Evolutionary conservation across 2,797 vertebrate genomes (phyloP), one percentile per base, ranked within the genome.

Genomic region (Lutjanus argentimaculatus): DNA sequence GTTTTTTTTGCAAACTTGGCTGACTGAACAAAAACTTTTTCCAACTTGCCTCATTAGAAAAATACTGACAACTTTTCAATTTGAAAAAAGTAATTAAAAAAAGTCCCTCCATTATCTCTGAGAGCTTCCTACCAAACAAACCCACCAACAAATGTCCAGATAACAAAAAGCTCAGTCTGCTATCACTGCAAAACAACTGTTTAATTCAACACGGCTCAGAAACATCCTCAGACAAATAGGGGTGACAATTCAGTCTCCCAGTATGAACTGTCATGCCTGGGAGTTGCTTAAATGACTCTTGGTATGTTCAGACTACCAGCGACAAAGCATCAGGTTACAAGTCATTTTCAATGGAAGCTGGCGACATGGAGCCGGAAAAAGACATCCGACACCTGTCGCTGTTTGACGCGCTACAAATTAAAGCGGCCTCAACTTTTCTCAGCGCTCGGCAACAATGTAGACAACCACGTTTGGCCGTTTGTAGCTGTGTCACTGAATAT

Each of bases 181-280:
- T 79, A 82, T 90, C 82, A 25, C 11, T 7, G 0, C 30, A 15
- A 72, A 87, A 80, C 85, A 78, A 79, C 40, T 55, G 80, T 56
- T 63, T 52, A 36, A 73, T 73, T 70, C 52, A 67, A 55, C 63
- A 21, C 43, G 5, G 36, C 53, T 62, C 46, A 70, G 56, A 72
- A 79, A 71, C 22, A 40, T 49, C 36, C 22, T 30, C 67, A 25
- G 56, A 69, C 17, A 81, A 83, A 81, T 14, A 53, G 48, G 36
- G 65, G 48, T 64, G 40, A 74, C 56, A 21, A 67, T 57, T 59
- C 46, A 43, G 25, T 57, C 65, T 53, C 40, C 8, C 16, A 51
- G 11, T 40, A 36, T 43, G 8, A 64, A 17, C 52, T 0, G 11
- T 15, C 30, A 25, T 52, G 17, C 53, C 46, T 45, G 10, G 13